Evolutionary conservation across 2,797 vertebrate genomes (phyloP), one percentile per base, ranked within the genome.

Genomic region (Channallabes apus): DNA sequence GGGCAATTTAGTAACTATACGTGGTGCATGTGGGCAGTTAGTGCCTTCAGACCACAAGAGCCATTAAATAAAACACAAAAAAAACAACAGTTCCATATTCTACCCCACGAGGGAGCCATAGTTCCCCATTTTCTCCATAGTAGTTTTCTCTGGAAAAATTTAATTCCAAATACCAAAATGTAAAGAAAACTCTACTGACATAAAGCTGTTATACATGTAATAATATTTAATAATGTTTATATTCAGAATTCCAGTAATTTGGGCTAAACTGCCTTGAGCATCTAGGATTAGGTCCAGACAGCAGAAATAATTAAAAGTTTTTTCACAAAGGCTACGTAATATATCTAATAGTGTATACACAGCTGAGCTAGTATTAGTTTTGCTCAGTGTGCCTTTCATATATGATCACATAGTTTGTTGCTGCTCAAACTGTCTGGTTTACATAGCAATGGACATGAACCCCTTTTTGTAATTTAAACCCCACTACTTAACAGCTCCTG

Each of bases 71-170:
- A 5, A 38, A 6, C 0, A 6, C 0, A 8, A 46, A 46, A 1
- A 9, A 46, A 1, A 46, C 1, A 8, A 6, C 41, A 72, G 27
- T 69, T 86, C 17, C 17, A n/a, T 78, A 41, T 86, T 61, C 24
- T 1, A 58, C 67, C 85, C 51, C 82, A 65, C 24, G 85, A 86
- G 85, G 85, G 85, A 80, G 76, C 67, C 67, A 86, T n/a, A 64
- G 76, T 51, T 22, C 51, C 77, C 22, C 4, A 0, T 12, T 80
- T 78, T 77, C 32, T 51, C 62, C n/a, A 61, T 20, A 61, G 22
- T 58, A 51, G 7, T 46, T 65, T 15, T 67, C 15, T n/a, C 3
- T 58, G 27, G 61, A 65, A 77, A 32, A 54, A 54, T 14, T 14
- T 3, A n/a, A 32, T 75, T 41, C 17, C 35, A 68, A 68, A 6